Percentiles rank a stretch among this genome's conserved stretches.
Evolutionary conservation across 2,113 vertebrate genomes (phyloP).

Genomic region (Butorides virescens): DNA sequence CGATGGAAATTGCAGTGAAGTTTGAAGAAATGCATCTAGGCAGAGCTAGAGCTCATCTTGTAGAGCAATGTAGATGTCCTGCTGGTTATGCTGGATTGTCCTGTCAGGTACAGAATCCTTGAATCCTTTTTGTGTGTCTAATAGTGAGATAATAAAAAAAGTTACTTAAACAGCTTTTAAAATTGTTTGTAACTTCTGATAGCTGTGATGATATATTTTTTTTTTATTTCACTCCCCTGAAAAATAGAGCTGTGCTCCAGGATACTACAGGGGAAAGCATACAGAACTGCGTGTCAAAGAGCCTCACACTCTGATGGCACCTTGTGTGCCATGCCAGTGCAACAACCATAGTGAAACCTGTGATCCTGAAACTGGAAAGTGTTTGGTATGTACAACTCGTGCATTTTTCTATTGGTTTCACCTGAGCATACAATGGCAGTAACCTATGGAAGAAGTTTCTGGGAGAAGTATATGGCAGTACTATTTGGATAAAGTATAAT

Average conservation of each 20-base stretch:
- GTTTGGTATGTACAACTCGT: conserved; percentile 78
- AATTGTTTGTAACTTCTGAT: background rate
- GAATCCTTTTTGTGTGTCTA: background rate
- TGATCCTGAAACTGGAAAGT: conserved; percentile 83
- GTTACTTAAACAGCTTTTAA: background rate
- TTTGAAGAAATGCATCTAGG: conserved; percentile 52
- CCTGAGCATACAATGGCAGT: background rate
- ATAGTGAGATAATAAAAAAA: background rate
- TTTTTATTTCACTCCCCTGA: background rate
- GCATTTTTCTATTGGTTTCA: background rate
- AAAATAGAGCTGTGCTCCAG: conserved; percentile 84
- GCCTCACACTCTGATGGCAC: conserved; percentile 43
- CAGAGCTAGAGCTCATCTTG: conserved; percentile 62
- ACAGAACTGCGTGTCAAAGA: conserved; percentile 51
- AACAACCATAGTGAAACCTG: conserved; percentile 89
- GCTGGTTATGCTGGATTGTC: conserved; percentile 86
- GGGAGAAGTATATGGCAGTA: background rate
- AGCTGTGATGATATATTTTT: accelerated
- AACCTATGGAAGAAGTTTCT: background rate
- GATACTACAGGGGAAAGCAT: conserved; percentile 79
- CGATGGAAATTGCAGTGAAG: conserved; percentile 84
- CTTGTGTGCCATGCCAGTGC: conserved; percentile 88
- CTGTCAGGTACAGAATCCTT: conserved; percentile 84
- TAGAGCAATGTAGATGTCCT: conserved; percentile 91
- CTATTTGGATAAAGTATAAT: background rate